Conservation (phyloP, 92 coral and sea anemone genomes). For the Galaxea fascicularis region DNA sequence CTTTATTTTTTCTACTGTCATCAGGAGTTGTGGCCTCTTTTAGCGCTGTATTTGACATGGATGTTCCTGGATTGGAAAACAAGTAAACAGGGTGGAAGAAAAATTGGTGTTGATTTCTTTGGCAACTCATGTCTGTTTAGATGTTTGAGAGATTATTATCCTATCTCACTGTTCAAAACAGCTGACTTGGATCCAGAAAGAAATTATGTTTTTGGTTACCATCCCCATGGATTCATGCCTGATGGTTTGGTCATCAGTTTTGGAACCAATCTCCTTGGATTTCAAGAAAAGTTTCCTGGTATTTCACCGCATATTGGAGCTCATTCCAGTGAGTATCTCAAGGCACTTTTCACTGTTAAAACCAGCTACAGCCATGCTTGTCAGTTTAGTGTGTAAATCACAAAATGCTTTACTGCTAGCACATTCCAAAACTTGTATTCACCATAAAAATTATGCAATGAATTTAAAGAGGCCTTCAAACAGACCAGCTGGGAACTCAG, state of each 20-base stretch:
- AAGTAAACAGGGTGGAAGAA: conserved; percentile 57
- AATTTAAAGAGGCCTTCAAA: too few relatives aligned
- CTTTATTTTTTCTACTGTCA: neutral
- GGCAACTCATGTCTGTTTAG: conserved; percentile 17
- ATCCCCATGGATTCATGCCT: conserved; percentile 86
- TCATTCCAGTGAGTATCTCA: conserved; percentile 18
- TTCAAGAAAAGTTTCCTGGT: conserved; percentile 29
- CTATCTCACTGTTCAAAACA: conserved; percentile 63
- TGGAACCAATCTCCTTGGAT: conserved; percentile 69
- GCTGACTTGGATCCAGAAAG: conserved; percentile 54
- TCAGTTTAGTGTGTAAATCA: too few relatives aligned
- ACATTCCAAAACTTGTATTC: too few relatives aligned
- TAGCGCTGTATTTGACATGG: conserved; percentile 51
- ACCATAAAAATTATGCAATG: too few relatives aligned
- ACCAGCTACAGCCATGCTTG: too few relatives aligned
- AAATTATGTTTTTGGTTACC: conserved; percentile 72
- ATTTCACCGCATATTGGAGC: conserved; percentile 39
- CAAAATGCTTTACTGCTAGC: too few relatives aligned
- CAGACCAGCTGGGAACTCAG: too few relatives aligned
- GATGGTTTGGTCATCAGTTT: conserved; percentile 84
- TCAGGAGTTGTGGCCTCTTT: neutral
- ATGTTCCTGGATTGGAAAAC: conserved; percentile 51
- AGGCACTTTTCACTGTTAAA: too few relatives aligned
- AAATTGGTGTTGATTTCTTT: neutral
- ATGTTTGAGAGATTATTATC: conserved; percentile 62